These are phyloP conservation scores for Gerris lacustris DNA, from an alignment of 2,888 invertebrate genomes.

Conservation along the genomic window DNA sequence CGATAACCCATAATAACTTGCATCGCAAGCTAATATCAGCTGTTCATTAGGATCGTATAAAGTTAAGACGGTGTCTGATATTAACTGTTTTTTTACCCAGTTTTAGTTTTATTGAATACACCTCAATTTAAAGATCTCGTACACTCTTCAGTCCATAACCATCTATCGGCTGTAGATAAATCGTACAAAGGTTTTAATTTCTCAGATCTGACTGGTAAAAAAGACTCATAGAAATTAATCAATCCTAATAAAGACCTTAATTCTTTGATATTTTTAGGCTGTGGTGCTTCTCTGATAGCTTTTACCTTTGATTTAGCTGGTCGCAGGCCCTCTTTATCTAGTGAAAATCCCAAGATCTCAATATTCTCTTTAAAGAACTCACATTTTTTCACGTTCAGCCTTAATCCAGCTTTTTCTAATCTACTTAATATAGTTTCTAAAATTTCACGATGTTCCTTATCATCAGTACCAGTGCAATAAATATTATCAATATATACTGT, in stretches of 20 bases:
- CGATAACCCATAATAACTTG: constrained; percentile 12
- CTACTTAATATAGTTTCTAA: not conserved
- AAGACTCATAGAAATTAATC: constrained; percentile 9
- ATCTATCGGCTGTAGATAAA: not conserved
- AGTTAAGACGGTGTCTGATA: constrained; percentile 7
- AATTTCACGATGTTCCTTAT: too few species aligned
- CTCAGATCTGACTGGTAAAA: constrained; percentile 6
- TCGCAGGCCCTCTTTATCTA: constrained; percentile 6
- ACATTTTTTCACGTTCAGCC: constrained; percentile 1
- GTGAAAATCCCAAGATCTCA: not conserved
- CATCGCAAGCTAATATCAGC: constrained; percentile 9
- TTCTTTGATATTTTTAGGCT: constrained; percentile 8
- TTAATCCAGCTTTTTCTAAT: not conserved
- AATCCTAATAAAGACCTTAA: constrained; percentile 11
- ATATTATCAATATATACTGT: constrained; percentile 13
- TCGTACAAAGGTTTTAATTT: constrained; percentile 10
- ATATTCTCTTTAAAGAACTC: constrained; percentile 6
- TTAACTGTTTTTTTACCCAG: constrained; percentile 8
- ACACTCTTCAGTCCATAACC: not conserved
- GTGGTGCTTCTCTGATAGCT: constrained; percentile 5
- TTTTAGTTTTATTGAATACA: too few species aligned
- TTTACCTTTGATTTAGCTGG: constrained; percentile 3
- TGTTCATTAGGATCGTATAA: constrained; percentile 10
- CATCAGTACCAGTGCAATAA: not conserved
- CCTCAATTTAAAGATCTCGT: not conserved